phyloP scores from a whole-genome alignment of 2,113 vertebrate genomes.

The Diadophis punctatus region DNA sequence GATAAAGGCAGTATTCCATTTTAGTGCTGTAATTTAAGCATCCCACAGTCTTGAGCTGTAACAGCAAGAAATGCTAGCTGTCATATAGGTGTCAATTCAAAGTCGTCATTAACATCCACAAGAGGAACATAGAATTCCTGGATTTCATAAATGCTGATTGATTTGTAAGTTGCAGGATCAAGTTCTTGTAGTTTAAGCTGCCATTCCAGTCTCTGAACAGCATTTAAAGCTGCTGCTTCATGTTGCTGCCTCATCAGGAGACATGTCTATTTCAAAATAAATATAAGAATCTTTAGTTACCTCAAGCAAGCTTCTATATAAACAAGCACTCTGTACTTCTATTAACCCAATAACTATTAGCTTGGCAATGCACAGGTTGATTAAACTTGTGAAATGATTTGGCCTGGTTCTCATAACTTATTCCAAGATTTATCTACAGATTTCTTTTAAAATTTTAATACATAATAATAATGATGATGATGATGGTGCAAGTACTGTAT shows the following conservation, averaged over 20 bases:
- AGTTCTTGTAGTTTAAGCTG: slow-evolving; percentile 98
- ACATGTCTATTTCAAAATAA: slow-evolving; percentile 79
- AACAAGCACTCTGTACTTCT: neutral
- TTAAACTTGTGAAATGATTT: neutral
- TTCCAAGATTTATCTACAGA: neutral
- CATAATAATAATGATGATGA: neutral
- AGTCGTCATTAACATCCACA: slow-evolving; percentile 98
- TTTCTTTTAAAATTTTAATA: neutral
- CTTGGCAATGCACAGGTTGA: neutral
- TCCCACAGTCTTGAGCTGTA: slow-evolving; percentile 25
- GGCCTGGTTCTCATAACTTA: neutral
- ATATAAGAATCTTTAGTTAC: slow-evolving; percentile 14
- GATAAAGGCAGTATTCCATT: slow-evolving; percentile 53
- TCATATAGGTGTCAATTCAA: slow-evolving; percentile 97
- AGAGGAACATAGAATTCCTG: slow-evolving; percentile 97
- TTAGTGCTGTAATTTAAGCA: slow-evolving; percentile 49
- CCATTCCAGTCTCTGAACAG: slow-evolving; percentile 96
- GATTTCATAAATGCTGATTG: slow-evolving; percentile 97
- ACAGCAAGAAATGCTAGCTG: slow-evolving; percentile 11
- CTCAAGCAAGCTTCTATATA: neutral
- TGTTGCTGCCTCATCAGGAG: slow-evolving; percentile 99
- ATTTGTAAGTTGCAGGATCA: slow-evolving; percentile 94
- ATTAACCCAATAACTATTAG: neutral
- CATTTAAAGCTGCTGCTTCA: slow-evolving; percentile 95
- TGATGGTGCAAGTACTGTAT: neutral